Conservation (phyloP, 1,140 invertebrate genomes). For the Meloidogyne floridensis region DNA sequence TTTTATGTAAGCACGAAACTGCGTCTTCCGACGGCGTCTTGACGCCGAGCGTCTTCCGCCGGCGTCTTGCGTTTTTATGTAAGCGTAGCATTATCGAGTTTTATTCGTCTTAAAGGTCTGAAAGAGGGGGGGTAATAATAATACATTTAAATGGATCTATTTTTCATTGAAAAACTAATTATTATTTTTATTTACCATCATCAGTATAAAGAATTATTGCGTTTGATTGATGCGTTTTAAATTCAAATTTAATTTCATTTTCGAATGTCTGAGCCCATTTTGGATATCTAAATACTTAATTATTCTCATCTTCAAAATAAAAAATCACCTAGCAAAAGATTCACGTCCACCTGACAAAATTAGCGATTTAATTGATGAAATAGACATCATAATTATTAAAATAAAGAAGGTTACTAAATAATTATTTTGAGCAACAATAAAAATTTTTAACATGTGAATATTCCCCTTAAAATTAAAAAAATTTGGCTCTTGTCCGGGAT, state of each 20-base stretch:
- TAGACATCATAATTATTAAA: not conserved
- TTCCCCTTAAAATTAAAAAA: not conserved
- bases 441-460: not conserved
- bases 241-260: too few species aligned
- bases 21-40: too few species aligned
- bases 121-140: slow-evolving; percentile 71
- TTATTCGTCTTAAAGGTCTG: slow-evolving; percentile 80
- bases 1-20: too few species aligned
- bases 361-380: not conserved
- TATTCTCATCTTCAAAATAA: too few species aligned
- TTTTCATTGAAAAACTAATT: slow-evolving; percentile 50
- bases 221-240: too few species aligned
- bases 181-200: not conserved
- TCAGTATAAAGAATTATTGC: too few species aligned
- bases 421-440: not conserved
- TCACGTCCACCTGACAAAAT: not conserved
- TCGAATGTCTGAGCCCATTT: too few species aligned
- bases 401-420: not conserved
- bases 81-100: too few species aligned
- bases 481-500: not conserved
- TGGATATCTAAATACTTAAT: not conserved
- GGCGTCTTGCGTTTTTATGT: too few species aligned
- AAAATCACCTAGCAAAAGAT: not conserved
- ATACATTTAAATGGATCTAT: slow-evolving; percentile 75
- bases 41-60: too few species aligned